These are phyloP conservation scores for Cyprinodon diabolis DNA, from an alignment of 2,797 vertebrate species.

Conservation along the genomic window DNA sequence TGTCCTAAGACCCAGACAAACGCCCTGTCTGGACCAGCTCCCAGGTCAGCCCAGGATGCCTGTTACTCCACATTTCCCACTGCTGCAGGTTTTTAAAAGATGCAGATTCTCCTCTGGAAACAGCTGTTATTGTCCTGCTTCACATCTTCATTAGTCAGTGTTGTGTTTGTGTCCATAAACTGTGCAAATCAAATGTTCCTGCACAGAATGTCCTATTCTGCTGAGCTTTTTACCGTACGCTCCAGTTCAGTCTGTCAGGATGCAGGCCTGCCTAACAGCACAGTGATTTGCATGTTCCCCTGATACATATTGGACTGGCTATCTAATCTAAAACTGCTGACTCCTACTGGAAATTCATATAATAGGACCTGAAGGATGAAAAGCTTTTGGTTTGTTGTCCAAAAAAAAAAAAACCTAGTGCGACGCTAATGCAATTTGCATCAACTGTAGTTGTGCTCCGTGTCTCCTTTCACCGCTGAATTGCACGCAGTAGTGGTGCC, in stretches of 20 bases:
- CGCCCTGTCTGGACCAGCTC: slow-evolving; percentile 69
- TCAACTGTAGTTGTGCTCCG: slow-evolving; percentile 49
- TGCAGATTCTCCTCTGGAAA: slow-evolving; percentile 38
- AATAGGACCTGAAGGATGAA: slow-evolving; percentile 58
- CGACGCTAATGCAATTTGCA: slow-evolving; percentile 53
- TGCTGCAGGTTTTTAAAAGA: slow-evolving; percentile 54
- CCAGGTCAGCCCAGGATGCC: slow-evolving; percentile 58
- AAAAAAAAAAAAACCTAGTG: slow-evolving; percentile 12
- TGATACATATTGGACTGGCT: slow-evolving; percentile 70
- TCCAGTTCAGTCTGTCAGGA: slow-evolving; percentile 74
- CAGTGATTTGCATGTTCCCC: slow-evolving; percentile 79
- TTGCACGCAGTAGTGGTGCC: slow-evolving; percentile 64
- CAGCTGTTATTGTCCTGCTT: slow-evolving; percentile 66
- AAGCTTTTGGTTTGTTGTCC: slow-evolving; percentile 56
- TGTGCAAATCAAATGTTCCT: slow-evolving; percentile 66
- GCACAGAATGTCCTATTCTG: slow-evolving; percentile 78
- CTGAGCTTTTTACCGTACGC: slow-evolving; percentile 69
- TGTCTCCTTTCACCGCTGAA: slow-evolving; percentile 42
- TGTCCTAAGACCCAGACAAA: slow-evolving; percentile 75
- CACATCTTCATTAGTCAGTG: slow-evolving; percentile 68
- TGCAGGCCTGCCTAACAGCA: slow-evolving; percentile 72
- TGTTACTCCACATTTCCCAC: slow-evolving; percentile 18
- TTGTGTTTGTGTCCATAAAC: slow-evolving; percentile 53
- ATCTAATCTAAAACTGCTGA: slow-evolving; percentile 75
- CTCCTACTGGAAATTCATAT: slow-evolving; percentile 72